These are phyloP conservation scores for Pituophis catenifer DNA, from an alignment of 2,113 vertebrate genomes.

Conservation along the genomic window DNA sequence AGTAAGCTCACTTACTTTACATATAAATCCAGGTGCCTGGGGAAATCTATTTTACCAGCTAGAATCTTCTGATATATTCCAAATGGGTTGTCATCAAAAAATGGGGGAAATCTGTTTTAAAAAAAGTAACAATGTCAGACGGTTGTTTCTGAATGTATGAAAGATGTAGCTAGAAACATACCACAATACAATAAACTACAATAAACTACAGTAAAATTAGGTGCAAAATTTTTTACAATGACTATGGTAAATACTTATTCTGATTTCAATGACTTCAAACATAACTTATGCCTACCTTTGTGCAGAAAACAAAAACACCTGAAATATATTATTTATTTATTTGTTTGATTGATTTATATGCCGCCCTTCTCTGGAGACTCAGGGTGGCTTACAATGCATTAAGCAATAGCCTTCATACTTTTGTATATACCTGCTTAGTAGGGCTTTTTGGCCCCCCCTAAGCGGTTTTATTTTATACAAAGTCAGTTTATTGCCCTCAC, in stretches of 20 bases:
- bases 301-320: not conserved
- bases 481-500: no score
- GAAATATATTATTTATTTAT: not conserved
- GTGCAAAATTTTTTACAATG: not conserved
- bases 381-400: no score
- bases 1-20: slow-evolving; percentile 82
- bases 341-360: no score
- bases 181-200: not conserved
- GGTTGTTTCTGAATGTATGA: not conserved
- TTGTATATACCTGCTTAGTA: no score
- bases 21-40: slow-evolving; percentile 91
- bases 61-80: slow-evolving; percentile 98
- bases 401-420: no score
- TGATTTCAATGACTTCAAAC: not conserved
- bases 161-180: not conserved
- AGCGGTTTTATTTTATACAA: no score
- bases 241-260: not conserved
- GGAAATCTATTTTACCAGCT: slow-evolving; percentile 94
- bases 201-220: not conserved
- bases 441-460: no score
- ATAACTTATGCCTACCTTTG: not conserved
- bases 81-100: slow-evolving; percentile 97
- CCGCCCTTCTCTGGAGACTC: no score
- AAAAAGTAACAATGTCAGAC: slow-evolving; percentile 1
- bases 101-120: slow-evolving; percentile 85